These are phyloP conservation scores for Pectinophora gossypiella DNA, from an alignment of 1,140 invertebrate species.

Conservation along the genomic window DNA sequence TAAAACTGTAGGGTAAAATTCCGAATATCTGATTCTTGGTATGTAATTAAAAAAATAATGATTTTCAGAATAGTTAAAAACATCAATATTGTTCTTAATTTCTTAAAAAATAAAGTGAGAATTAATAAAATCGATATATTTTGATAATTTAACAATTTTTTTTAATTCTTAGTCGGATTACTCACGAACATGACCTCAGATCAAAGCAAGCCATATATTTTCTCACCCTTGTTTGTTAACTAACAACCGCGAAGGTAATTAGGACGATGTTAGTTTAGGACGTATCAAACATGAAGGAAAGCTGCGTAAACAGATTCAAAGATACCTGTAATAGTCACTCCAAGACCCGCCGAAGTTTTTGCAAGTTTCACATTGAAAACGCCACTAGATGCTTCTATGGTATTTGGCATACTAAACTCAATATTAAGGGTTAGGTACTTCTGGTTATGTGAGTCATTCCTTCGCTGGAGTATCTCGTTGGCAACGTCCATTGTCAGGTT, in stretches of 20 bases:
- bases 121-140: too few relatives aligned
- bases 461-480: constrained; percentile 68
- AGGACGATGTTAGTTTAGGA: not conserved
- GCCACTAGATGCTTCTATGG: constrained; percentile 92
- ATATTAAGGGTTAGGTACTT: constrained; percentile 77
- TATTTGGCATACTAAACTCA: constrained; percentile 95
- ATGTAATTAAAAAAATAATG: too few relatives aligned
- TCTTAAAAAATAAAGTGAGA: too few relatives aligned
- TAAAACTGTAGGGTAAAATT: too few relatives aligned
- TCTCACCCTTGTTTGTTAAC: not conserved
- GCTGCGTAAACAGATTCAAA: not conserved
- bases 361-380: constrained; percentile 93
- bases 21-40: too few relatives aligned
- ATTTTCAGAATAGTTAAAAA: too few relatives aligned
- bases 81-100: too few relatives aligned
- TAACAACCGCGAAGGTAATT: not conserved
- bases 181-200: too few relatives aligned
- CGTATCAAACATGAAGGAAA: not conserved
- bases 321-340: constrained; percentile 89
- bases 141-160: too few relatives aligned
- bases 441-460: constrained; percentile 63
- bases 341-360: constrained; percentile 86
- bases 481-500: constrained; percentile 73
- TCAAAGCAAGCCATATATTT: too few relatives aligned
- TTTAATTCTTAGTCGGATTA: too few relatives aligned